A percentile compares a stretch with the other conserved stretches of the same genome.
phyloP scores from a whole-genome alignment of 2,888 invertebrate genomes.

The Nycteola revayana region DNA sequence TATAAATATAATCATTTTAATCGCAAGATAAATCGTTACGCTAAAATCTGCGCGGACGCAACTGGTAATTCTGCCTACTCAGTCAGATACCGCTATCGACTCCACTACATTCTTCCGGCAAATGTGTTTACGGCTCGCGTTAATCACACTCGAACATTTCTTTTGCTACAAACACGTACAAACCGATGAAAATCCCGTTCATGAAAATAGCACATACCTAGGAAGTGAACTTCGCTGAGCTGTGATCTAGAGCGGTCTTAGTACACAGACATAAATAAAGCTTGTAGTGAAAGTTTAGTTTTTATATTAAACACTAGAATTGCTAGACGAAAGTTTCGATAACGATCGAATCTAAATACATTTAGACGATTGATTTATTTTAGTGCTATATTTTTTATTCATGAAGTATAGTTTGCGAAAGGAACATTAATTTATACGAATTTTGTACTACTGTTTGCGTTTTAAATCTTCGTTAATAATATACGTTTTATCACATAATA shows the following conservation, averaged over 20 bases:
- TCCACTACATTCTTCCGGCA: constrained; percentile 23
- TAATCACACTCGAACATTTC: constrained; percentile 12
- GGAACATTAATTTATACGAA: too few relatives aligned
- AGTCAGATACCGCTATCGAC: constrained; percentile 31
- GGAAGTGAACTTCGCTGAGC: constrained; percentile 7
- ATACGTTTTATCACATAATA: too few relatives aligned
- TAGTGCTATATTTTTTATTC: constrained; percentile 1
- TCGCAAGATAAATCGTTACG: too few relatives aligned
- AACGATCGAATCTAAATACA: constrained; percentile 8
- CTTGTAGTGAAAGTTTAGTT: constrained; percentile 31
- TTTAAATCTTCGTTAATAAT: too few relatives aligned
- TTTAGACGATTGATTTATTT: constrained; percentile 5
- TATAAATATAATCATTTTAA: too few relatives aligned
- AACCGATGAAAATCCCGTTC: constrained; percentile 2
- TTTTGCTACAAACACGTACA: constrained; percentile 10
- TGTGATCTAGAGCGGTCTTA: constrained; percentile 22
- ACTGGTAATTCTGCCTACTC: constrained; percentile 29
- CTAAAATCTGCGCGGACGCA: constrained; percentile 16
- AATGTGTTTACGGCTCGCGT: constrained; percentile 24
- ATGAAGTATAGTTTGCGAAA: too few relatives aligned
- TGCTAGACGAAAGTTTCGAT: constrained; percentile 25
- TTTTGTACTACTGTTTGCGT: too few relatives aligned
- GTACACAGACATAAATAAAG: constrained; percentile 21
- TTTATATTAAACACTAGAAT: constrained; percentile 24
- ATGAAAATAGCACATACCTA: constrained; percentile 16